Evolutionary conservation across 1,140 invertebrate species (phyloP).

Genomic region (Drosophila arizonae): DNA sequence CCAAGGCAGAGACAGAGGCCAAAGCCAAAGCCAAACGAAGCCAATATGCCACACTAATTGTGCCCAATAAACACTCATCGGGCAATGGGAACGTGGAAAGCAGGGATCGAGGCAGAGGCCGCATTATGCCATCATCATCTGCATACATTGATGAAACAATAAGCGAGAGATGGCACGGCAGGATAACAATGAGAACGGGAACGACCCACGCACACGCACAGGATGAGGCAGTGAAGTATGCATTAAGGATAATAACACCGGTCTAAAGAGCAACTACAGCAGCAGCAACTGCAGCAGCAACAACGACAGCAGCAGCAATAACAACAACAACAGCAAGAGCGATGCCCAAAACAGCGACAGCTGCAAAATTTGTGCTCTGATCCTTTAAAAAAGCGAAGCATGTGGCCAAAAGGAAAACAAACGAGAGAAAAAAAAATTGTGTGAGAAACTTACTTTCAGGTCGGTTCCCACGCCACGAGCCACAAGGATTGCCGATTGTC

Average conservation of each 20-base stretch:
- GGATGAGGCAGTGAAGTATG: constrained; percentile 79
- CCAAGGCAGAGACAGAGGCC: constrained; percentile 21
- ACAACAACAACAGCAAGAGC: constrained; percentile 39
- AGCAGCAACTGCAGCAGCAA: constrained; percentile 31
- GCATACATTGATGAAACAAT: constrained; percentile 80
- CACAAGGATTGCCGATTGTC: constrained; percentile 79
- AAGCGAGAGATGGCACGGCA: constrained; percentile 75
- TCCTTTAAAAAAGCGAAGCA: constrained; percentile 82
- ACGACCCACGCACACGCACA: constrained; percentile 71
- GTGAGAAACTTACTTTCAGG: constrained; percentile 83
- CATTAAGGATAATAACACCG: constrained; percentile 82
- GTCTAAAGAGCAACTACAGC: constrained; percentile 71
- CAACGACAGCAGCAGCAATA: constrained; percentile 34
- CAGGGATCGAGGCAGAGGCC: constrained; percentile 44
- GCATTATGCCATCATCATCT: constrained; percentile 79
- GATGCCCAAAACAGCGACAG: constrained; percentile 76
- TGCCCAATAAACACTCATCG: constrained; percentile 76
- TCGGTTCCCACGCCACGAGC: constrained; percentile 83
- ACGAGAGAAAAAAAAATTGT: constrained; percentile 82
- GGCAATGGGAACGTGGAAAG: constrained; percentile 13
- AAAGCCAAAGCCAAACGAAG: constrained; percentile 49
- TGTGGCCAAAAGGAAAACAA: constrained; percentile 82
- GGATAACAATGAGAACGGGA: constrained; percentile 67
- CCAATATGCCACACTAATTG: constrained; percentile 80
- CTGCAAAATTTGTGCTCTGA: constrained; percentile 82